A percentile compares a stretch with the other conserved stretches of the same genome.
Conservation (phyloP, 2,888 invertebrate genomes). For the Spilarctia lutea region DNA sequence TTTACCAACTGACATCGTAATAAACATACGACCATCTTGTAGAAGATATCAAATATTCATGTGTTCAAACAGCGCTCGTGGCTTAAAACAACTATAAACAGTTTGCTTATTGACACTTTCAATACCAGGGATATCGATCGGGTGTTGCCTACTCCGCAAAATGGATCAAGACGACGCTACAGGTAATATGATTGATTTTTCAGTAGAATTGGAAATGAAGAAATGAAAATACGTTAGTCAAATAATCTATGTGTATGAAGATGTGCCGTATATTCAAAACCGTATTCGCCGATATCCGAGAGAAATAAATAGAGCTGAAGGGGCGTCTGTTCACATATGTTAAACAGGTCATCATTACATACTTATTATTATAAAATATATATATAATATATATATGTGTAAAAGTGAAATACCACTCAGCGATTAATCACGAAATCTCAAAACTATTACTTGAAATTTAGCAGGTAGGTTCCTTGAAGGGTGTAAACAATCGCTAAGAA, state of each 20-base stretch:
- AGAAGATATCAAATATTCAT: background rate
- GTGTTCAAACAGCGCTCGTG: background rate
- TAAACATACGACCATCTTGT: background rate
- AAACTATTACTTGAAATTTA: no score
- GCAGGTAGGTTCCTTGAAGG: no score
- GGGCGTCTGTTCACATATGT: no score
- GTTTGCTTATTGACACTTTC: constrained; percentile 3
- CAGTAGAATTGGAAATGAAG: background rate
- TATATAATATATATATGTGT: no score
- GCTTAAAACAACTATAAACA: constrained; percentile 7
- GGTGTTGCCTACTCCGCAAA: background rate
- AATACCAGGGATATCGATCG: background rate
- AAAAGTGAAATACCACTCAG: no score
- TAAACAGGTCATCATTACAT: background rate
- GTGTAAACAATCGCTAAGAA: no score
- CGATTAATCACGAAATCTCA: no score
- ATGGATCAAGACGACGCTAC: background rate
- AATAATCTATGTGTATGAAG: background rate
- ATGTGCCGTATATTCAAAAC: no score
- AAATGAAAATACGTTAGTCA: background rate
- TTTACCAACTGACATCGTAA: background rate
- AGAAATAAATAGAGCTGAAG: background rate
- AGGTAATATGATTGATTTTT: background rate
- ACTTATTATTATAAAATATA: no score
- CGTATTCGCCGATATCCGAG: background rate